phyloP scores from a whole-genome alignment of 2,797 vertebrate species.

The Eremophila alpestris region DNA sequence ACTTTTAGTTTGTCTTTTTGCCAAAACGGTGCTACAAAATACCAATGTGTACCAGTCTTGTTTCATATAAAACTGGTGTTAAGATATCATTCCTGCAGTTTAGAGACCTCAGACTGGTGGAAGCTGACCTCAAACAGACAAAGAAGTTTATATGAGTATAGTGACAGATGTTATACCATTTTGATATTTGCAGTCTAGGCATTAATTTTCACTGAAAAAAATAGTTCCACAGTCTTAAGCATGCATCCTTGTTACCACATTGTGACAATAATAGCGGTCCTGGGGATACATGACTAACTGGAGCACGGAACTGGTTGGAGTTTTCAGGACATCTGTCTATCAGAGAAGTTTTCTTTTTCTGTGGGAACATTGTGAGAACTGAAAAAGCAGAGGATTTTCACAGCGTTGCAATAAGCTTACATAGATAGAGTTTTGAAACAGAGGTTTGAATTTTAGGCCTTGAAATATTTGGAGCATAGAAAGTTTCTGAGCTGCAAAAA shows the following conservation, averaged over 20 bases:
- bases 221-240: not conserved
- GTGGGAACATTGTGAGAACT: no score
- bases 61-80: not conserved
- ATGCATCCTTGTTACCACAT: rapidly evolving
- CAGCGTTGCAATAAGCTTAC: no score
- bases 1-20: not conserved
- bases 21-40: not conserved
- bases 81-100: not conserved
- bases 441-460: no score
- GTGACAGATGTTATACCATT: not conserved
- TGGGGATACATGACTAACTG: not conserved
- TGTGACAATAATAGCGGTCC: not conserved
- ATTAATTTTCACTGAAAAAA: not conserved
- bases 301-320: not conserved
- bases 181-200: not conserved
- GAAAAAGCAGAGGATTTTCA: no score
- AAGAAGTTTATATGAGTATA: not conserved
- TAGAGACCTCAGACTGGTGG: not conserved
- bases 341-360: not conserved
- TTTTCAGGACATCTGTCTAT: not conserved
- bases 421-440: no score
- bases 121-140: not conserved
- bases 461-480: no score
- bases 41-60: not conserved
- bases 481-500: no score